Percentiles rank a stretch among this genome's conserved stretches.
phyloP scores from a whole-genome alignment of 2,113 vertebrate species.

The Hirundichthys speculiger region DNA sequence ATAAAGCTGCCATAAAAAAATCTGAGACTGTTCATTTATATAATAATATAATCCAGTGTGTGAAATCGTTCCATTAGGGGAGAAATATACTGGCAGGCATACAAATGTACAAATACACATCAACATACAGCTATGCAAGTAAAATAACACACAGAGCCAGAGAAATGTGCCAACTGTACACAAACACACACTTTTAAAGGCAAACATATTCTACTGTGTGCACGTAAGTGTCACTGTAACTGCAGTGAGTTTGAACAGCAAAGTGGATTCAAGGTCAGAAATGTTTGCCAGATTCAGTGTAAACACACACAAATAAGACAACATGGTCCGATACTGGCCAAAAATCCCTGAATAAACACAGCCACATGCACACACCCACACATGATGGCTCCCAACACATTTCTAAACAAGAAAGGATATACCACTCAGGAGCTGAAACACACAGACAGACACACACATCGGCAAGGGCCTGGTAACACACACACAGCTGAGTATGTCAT shows the following conservation, averaged over 20 bases:
- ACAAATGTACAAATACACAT: conserved; percentile 21
- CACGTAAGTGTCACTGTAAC: conserved; percentile 41
- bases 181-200: conserved; percentile 4
- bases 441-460: too few species aligned
- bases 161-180: conserved; percentile 37
- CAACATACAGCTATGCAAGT: neutral
- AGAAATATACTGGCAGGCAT: too few species aligned
- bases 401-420: conserved; percentile 23
- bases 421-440: conserved; percentile 19
- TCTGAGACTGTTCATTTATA: too few species aligned
- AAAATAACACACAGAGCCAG: conserved; percentile 14
- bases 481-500: neutral
- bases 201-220: conserved; percentile 23
- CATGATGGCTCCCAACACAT: conserved; percentile 13
- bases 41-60: conserved; percentile 50
- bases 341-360: conserved; percentile 44
- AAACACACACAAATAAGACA: conserved; percentile 48
- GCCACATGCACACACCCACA: neutral
- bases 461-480: conserved; percentile 13
- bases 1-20: too few species aligned
- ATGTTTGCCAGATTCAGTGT: conserved; percentile 55
- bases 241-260: conserved; percentile 66
- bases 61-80: conserved; percentile 54
- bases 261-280: conserved; percentile 75
- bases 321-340: conserved; percentile 36